Evolutionary conservation across 2,888 invertebrate species (phyloP), one percentile per base, ranked within the genome.

Genomic region (Eristalis pertinax): DNA sequence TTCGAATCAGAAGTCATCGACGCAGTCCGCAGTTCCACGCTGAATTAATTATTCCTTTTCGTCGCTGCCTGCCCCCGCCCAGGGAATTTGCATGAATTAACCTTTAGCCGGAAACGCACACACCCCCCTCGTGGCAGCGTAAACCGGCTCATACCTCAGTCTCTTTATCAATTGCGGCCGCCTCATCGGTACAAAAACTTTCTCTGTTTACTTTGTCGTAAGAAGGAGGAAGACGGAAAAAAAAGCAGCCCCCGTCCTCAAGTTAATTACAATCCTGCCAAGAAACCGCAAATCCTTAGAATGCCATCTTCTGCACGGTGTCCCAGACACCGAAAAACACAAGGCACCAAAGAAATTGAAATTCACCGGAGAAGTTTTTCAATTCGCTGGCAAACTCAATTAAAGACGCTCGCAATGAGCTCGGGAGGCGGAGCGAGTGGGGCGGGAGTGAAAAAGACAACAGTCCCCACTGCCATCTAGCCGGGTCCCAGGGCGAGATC

Each of bases 321-420:
- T 67, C 69, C 68, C 63, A 78, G 26, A 68, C 76, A 76, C 24
- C 63, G 60, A 64, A 67, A 32, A 38, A 83, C 70, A 62, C 69
- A 50, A 50, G 73, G 43, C 58, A 43, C 26, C 50, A 29, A 76
- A 76, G 79, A 68, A 87, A 84, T 87, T 87, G 87, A 87, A 87
- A 87, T 87, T 87, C 87, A 87, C 87, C 87, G 87, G 84, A 84
- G 87, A 87, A 87, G 87, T 87, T 87, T 87, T 87, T 87, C 87
- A 87, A 87, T 87, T 87, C 87, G 87, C 84, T 70, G 50, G 69
- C 83, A 84, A 87, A 87, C 84, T 87, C 87, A 87, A 87, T 87
- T 87, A 87, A 87, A 84, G 84, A 84, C 63, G 72, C 38, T 80
- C 82, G 11, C 22, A 32, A 10, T 19, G 50, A 50, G 32, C 8